Evolutionary conservation across 2,113 vertebrate species (phyloP).

Genomic region (Murina feae): DNA sequence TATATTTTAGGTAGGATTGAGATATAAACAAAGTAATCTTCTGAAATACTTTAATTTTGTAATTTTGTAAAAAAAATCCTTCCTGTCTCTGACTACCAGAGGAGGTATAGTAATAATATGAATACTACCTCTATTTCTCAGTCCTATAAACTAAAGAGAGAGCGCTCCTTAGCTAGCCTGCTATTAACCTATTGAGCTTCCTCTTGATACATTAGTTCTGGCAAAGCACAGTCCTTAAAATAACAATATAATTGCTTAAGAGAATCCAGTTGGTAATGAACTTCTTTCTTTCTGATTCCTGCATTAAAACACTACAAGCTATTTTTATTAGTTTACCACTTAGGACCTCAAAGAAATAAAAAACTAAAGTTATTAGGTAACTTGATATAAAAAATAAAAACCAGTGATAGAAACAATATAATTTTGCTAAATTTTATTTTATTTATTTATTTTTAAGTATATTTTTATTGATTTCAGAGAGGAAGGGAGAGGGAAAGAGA

Average conservation of each 20-base stretch:
- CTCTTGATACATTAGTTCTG: too few species aligned
- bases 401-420: not conserved
- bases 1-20: not conserved
- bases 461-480: not conserved
- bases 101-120: not conserved
- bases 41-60: not conserved
- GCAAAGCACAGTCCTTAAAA: not conserved
- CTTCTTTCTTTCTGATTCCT: not conserved
- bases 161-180: not conserved
- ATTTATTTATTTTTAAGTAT: too few species aligned
- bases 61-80: not conserved
- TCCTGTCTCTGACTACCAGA: not conserved
- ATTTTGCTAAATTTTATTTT: not conserved
- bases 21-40: not conserved
- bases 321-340: not conserved
- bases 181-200: not conserved
- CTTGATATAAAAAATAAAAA: slow-evolving; percentile 15
- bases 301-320: not conserved
- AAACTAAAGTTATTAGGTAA: not conserved
- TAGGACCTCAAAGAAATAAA: not conserved
- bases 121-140: not conserved
- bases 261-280: not conserved
- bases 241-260: accelerated
- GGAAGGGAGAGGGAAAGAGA: too few species aligned
- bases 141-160: not conserved